phyloP scores from a whole-genome alignment of 1,140 invertebrate genomes.

The Oryctes rhinoceros region DNA sequence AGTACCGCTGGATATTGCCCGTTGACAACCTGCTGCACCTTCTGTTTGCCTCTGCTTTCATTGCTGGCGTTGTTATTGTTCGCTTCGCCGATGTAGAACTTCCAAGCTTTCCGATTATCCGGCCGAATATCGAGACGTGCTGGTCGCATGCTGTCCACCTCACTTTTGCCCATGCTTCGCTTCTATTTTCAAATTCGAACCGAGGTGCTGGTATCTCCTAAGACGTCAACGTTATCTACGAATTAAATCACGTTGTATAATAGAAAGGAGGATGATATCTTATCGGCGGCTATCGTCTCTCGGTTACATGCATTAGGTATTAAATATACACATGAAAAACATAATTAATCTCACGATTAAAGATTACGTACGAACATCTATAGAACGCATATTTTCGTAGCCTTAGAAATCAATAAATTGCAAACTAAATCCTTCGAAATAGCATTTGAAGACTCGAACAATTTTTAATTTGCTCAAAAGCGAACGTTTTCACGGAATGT shows the following conservation, averaged over 20 bases:
- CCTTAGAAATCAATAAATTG: neutral
- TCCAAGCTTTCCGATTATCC: neutral
- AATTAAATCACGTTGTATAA: slow-evolving; percentile 4
- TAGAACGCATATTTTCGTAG: neutral
- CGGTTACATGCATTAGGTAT: neutral
- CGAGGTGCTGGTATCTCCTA: neutral
- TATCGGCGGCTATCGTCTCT: neutral
- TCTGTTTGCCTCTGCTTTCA: neutral
- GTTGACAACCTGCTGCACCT: neutral
- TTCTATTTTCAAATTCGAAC: neutral
- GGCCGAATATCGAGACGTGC: neutral
- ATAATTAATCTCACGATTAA: no score
- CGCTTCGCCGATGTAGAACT: neutral
- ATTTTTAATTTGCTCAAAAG: neutral
- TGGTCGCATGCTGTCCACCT: slow-evolving; percentile 31
- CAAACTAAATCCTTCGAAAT: neutral
- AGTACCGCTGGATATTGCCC: neutral
- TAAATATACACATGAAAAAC: neutral
- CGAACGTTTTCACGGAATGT: neutral
- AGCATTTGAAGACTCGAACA: neutral
- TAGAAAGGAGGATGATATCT: neutral
- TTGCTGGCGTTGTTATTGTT: slow-evolving; percentile 16
- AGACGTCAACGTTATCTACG: neutral
- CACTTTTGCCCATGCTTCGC: slow-evolving; percentile 29
- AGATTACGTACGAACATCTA: neutral